Evolutionary conservation across 2,888 invertebrate species (phyloP).

Genomic region (Campoplex capitator): DNA sequence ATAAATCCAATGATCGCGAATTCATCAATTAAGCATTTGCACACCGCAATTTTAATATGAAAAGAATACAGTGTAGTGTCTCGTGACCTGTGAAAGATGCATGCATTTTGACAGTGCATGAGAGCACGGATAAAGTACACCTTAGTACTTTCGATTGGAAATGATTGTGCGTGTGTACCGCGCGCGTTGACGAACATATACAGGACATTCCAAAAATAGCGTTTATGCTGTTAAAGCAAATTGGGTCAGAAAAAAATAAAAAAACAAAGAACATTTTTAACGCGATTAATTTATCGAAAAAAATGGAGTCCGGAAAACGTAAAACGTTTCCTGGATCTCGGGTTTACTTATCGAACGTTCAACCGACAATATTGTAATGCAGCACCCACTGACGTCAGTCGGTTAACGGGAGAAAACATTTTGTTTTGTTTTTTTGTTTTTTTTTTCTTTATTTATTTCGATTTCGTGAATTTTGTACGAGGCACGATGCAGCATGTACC

Average conservation of each 20-base stretch:
- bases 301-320: background rate
- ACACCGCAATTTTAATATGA: background rate
- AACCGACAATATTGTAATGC: slow-evolving; percentile 27
- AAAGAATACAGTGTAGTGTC: background rate
- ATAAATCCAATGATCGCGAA: background rate
- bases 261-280: background rate
- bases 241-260: background rate
- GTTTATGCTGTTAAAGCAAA: background rate
- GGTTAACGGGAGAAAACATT: background rate
- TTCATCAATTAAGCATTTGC: background rate
- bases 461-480: slow-evolving; percentile 42
- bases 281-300: background rate
- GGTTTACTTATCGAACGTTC: background rate
- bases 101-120: background rate
- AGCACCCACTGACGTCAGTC: slow-evolving; percentile 17
- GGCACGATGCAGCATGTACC: slow-evolving; percentile 35
- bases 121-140: background rate
- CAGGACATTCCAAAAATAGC: background rate
- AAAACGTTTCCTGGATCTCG: background rate
- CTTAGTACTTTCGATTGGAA: background rate
- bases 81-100: background rate
- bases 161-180: background rate
- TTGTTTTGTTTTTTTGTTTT: slow-evolving; percentile 18
- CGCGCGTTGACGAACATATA: background rate
- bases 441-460: slow-evolving; percentile 2